phyloP scores from a whole-genome alignment of 2,113 vertebrate species.

The Caracal caracal region DNA sequence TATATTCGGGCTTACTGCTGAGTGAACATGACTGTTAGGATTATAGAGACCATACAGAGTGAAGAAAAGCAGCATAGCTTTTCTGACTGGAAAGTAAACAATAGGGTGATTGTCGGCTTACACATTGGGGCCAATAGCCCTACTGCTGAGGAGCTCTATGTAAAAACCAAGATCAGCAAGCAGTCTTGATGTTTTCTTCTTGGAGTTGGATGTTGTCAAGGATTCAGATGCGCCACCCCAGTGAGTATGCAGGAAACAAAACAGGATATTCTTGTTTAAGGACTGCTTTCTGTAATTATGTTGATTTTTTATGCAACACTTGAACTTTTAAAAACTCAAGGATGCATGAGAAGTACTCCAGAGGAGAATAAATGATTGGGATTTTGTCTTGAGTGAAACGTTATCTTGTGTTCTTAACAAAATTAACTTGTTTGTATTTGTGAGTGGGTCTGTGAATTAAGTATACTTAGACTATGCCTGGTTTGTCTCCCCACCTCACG shows the following conservation, averaged over 20 bases:
- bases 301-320: conserved; percentile 84
- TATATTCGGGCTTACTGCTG: conserved; percentile 85
- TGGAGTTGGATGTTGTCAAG: conserved; percentile 86
- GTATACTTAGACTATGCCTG: not conserved
- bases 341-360: conserved; percentile 74
- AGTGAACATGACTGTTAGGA: conserved; percentile 85
- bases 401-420: conserved; percentile 79
- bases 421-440: conserved; percentile 83
- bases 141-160: conserved; percentile 85
- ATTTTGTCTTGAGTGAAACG: conserved; percentile 80
- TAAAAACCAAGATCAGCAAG: conserved; percentile 89
- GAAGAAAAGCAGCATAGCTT: conserved; percentile 88
- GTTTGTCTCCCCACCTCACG: not conserved
- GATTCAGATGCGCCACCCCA: conserved; percentile 86
- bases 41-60: conserved; percentile 84
- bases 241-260: conserved; percentile 89
- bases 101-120: conserved; percentile 89
- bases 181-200: conserved; percentile 86
- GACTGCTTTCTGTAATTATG: conserved; percentile 86
- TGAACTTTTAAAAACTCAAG: conserved; percentile 86
- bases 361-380: conserved; percentile 76
- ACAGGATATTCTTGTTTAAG: conserved; percentile 88
- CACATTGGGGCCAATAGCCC: conserved; percentile 85
- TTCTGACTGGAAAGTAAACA: conserved; percentile 90
- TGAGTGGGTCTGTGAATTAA: conserved; percentile 69